A percentile compares a stretch with the other conserved stretches of the same genome.
These are phyloP conservation scores for Ricordea florida DNA, from an alignment of 92 coral and sea anemone species.

Conservation along the genomic window DNA sequence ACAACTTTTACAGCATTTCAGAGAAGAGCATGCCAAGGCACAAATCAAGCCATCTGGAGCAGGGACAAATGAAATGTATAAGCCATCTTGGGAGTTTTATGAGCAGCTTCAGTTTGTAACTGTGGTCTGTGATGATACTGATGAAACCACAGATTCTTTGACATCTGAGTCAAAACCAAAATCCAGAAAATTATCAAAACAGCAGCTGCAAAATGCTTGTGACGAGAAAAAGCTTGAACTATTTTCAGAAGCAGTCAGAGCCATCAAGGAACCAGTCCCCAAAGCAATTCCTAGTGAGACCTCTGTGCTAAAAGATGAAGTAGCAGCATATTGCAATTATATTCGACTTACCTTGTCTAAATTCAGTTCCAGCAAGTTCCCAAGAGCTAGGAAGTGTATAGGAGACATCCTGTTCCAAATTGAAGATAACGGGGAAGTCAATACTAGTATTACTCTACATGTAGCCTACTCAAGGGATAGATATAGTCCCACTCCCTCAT, in stretches of 20 bases:
- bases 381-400: constrained; percentile 36
- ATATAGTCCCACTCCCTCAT: constrained; percentile 41
- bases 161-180: constrained; percentile 6
- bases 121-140: constrained; percentile 40
- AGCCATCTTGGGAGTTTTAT: constrained; percentile 48
- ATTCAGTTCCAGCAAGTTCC: constrained; percentile 3
- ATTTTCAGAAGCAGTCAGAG: constrained; percentile 53
- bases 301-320: constrained; percentile 2
- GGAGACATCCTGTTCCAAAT: constrained; percentile 31
- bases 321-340: constrained; percentile 33
- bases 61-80: constrained; percentile 43
- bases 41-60: constrained; percentile 49
- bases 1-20: constrained; percentile 30
- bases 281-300: background rate
- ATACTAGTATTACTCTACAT: background rate
- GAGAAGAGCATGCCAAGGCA: constrained; percentile 41
- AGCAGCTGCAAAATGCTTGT: constrained; percentile 1
- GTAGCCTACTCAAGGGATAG: constrained; percentile 16
- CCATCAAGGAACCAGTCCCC: constrained; percentile 20
- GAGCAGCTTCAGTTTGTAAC: constrained; percentile 33
- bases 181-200: constrained; percentile 33
- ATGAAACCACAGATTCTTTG: constrained; percentile 32
- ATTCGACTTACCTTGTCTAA: constrained; percentile 22
- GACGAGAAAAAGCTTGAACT: constrained; percentile 48
- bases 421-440: background rate